A percentile compares a stretch with the other conserved stretches of the same genome.
These are phyloP conservation scores for Arnoldichthys spilopterus DNA, from an alignment of 2,797 vertebrate genomes.

Conservation along the genomic window DNA sequence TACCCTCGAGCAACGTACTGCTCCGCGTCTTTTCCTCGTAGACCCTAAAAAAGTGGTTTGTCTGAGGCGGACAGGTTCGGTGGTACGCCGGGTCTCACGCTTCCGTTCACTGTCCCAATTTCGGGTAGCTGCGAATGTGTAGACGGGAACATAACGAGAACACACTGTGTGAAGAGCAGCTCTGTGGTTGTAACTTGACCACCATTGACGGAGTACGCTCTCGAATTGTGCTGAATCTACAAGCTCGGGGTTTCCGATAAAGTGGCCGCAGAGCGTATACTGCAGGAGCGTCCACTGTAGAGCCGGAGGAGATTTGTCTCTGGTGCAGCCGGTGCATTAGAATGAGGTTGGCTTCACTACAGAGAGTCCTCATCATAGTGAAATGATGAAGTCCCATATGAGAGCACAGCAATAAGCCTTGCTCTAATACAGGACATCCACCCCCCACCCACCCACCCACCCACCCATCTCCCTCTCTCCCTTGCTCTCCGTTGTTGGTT, in stretches of 20 bases:
- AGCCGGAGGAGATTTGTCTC: background rate
- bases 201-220: background rate
- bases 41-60: too few species aligned
- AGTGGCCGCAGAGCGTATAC: background rate
- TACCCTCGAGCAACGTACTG: too few species aligned
- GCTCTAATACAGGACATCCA: conserved; percentile 44
- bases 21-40: too few species aligned
- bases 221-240: background rate
- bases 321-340: background rate
- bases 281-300: background rate
- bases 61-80: too few species aligned
- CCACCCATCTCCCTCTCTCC: conserved; percentile 1
- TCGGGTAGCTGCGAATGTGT: too few species aligned
- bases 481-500: background rate
- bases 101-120: too few species aligned
- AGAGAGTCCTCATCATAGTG: background rate
- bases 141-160: too few species aligned
- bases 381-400: conserved; percentile 42
- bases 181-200: too few species aligned
- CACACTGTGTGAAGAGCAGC: too few species aligned
- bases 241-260: background rate
- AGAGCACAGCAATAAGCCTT: conserved; percentile 61
- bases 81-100: too few species aligned
- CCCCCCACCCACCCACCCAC: conserved; percentile 24
- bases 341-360: background rate